These are phyloP conservation scores for Lepidocyrtoides sp. DNA, from an alignment of 2,888 invertebrate species.

Conservation along the genomic window DNA sequence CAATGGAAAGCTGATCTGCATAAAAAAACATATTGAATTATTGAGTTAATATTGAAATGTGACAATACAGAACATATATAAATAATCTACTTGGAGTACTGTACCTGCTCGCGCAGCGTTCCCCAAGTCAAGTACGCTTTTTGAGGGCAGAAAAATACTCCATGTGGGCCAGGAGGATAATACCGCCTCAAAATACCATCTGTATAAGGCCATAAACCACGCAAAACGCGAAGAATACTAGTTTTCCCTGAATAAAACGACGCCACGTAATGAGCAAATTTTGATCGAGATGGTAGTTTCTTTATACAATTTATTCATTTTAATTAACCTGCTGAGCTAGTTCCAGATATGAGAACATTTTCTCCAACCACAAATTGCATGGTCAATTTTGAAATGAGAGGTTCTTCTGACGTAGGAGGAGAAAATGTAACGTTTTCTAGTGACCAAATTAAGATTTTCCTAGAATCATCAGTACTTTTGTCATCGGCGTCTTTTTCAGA, in stretches of 20 bases:
- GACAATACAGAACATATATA: neutral
- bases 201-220: slow-evolving; percentile 88
- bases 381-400: slow-evolving; percentile 86
- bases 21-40: neutral
- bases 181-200: slow-evolving; percentile 85
- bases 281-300: neutral
- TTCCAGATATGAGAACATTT: slow-evolving; percentile 88
- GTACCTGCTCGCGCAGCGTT: slow-evolving; percentile 88
- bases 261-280: neutral
- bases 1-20: slow-evolving; percentile 85
- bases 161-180: slow-evolving; percentile 86
- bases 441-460: slow-evolving; percentile 78
- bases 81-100: neutral
- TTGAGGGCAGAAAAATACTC: slow-evolving; percentile 88
- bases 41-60: neutral
- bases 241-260: slow-evolving; percentile 87
- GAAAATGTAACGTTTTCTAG: slow-evolving; percentile 82
- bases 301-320: neutral
- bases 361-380: slow-evolving; percentile 87
- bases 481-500: neutral
- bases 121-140: slow-evolving; percentile 88
- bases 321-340: slow-evolving; percentile 88
- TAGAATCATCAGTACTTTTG: neutral
- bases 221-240: slow-evolving; percentile 88
- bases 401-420: slow-evolving; percentile 71